These are phyloP conservation scores for Scopus umbretta DNA, from an alignment of 2,113 vertebrate species.

Conservation along the genomic window DNA sequence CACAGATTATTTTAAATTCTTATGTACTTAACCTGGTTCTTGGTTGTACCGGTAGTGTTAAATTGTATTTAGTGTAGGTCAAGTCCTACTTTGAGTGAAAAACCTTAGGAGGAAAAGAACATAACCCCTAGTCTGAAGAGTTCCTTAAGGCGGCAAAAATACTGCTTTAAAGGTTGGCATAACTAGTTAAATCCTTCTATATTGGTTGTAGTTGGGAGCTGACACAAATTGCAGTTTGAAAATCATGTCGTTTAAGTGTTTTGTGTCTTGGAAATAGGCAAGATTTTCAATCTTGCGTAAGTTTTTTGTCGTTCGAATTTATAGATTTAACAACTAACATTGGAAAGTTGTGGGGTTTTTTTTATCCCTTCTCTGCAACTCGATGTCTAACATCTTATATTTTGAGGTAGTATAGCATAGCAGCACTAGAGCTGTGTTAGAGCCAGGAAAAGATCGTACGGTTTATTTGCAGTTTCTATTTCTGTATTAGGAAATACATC, in stretches of 20 bases:
- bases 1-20: not conserved
- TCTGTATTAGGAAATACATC: not conserved
- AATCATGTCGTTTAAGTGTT: not conserved
- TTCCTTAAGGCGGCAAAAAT: not conserved
- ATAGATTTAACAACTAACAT: not conserved
- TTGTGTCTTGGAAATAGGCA: not conserved
- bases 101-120: not conserved
- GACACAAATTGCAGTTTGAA: not conserved
- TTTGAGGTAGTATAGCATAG: not conserved
- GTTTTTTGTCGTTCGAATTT: not conserved
- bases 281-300: not conserved
- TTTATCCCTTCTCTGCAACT: not conserved
- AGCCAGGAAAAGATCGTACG: not conserved
- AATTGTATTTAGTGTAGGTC: not conserved
- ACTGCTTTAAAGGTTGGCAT: not conserved
- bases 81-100: not conserved
- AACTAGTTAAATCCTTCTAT: not conserved
- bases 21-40: not conserved
- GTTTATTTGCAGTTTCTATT: not conserved
- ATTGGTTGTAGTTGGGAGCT: not conserved
- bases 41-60: not conserved
- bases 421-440: not conserved
- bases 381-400: not conserved
- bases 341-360: not conserved
- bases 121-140: not conserved